A percentile compares a stretch with the other conserved stretches of the same genome.
These are phyloP conservation scores for Aspiorhynchus laticeps DNA, from an alignment of 2,113 vertebrate species.

Conservation along the genomic window DNA sequence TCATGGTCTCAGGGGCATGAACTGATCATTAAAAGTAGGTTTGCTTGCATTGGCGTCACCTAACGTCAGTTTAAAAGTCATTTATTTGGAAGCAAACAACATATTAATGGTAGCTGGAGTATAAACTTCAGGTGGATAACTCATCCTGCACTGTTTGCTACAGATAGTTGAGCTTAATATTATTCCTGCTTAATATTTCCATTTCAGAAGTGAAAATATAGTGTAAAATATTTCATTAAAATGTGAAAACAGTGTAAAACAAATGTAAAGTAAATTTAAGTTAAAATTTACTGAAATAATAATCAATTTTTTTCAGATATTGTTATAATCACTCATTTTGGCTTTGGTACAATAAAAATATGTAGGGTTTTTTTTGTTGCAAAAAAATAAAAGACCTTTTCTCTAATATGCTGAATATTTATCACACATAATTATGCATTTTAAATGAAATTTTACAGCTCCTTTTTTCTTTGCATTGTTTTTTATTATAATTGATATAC, in stretches of 20 bases:
- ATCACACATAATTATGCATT: background rate
- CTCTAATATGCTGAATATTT: background rate
- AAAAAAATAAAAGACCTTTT: too few relatives aligned
- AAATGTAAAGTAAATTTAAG: background rate
- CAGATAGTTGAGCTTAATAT: background rate
- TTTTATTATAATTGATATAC: too few relatives aligned
- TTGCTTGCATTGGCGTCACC: conserved; percentile 27
- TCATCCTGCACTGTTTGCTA: background rate
- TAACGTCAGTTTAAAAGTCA: conserved; percentile 13
- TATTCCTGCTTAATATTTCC: background rate
- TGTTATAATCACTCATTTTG: background rate
- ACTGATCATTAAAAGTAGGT: conserved; percentile 19
- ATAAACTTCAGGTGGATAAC: background rate
- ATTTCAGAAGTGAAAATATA: background rate
- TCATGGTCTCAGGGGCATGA: conserved; percentile 14
- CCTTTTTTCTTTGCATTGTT: too few relatives aligned
- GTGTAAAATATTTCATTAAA: background rate
- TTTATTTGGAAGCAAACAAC: conserved; percentile 34
- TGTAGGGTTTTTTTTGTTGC: background rate
- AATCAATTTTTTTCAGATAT: background rate
- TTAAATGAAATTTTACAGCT: background rate
- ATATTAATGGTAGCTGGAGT: background rate
- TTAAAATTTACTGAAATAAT: background rate
- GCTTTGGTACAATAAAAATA: background rate
- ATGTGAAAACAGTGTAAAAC: background rate